phyloP scores from a whole-genome alignment of 2,797 vertebrate genomes.

The Microctenopoma lineatum region DNA sequence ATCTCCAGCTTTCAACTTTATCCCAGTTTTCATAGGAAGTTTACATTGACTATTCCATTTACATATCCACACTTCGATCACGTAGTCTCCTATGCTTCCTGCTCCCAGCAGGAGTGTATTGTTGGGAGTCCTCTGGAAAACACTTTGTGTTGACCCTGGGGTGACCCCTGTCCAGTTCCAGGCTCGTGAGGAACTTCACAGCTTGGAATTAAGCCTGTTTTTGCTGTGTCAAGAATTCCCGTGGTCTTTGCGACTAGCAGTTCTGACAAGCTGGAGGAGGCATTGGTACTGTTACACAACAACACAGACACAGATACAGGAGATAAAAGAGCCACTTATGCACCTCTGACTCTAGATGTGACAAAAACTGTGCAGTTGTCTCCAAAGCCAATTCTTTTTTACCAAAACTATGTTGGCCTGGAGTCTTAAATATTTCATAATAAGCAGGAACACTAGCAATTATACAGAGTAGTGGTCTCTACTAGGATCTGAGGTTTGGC shows the following conservation, averaged over 20 bases:
- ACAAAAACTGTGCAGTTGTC: slow-evolving; percentile 33
- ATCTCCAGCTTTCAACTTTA: slow-evolving; percentile 47
- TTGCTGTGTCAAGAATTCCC: slow-evolving; percentile 76
- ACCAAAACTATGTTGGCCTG: slow-evolving; percentile 34
- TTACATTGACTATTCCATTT: neutral
- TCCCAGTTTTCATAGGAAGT: slow-evolving; percentile 52
- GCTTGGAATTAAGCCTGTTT: slow-evolving; percentile 80
- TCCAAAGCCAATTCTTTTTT: slow-evolving; percentile 29
- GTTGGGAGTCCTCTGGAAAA: slow-evolving; percentile 78
- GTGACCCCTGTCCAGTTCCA: slow-evolving; percentile 79
- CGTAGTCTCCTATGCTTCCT: slow-evolving; percentile 71
- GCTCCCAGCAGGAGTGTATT: slow-evolving; percentile 70
- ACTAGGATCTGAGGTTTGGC: slow-evolving; percentile 61
- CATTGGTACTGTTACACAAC: slow-evolving; percentile 53
- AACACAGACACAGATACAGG: slow-evolving; percentile 17
- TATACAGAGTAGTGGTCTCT: slow-evolving; percentile 65
- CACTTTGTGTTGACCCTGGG: slow-evolving; percentile 74
- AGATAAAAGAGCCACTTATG: slow-evolving; percentile 47
- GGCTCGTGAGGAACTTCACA: slow-evolving; percentile 84
- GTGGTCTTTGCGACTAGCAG: slow-evolving; percentile 63
- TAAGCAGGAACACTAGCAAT: slow-evolving; percentile 54
- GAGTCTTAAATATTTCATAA: slow-evolving; percentile 56
- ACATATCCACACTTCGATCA: slow-evolving; percentile 55
- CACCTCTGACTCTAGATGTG: slow-evolving; percentile 25
- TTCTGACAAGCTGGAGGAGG: slow-evolving; percentile 47